A percentile compares a stretch with the other conserved stretches of the same genome.
Conservation (phyloP, 1,140 invertebrate genomes). For the Venustaconcha ellipsiformis region DNA sequence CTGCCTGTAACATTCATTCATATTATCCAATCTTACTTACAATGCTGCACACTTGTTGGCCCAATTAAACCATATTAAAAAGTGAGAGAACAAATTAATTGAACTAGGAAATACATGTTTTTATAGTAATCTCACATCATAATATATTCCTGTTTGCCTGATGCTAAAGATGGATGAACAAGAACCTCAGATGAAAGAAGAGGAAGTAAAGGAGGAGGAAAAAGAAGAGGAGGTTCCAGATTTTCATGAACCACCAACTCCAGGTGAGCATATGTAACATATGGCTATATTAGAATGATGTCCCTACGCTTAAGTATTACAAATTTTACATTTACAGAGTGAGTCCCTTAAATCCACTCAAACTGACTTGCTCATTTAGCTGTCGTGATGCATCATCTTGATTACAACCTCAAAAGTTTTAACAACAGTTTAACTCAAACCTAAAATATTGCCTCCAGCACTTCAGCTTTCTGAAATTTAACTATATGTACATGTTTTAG, state of each 20-base stretch:
- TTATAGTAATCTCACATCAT: neutral
- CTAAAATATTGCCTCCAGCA: too few relatives aligned
- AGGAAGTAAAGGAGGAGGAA: constrained; percentile 20
- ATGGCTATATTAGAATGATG: too few relatives aligned
- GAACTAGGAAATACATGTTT: neutral
- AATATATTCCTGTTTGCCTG: constrained; percentile 7
- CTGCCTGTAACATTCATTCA: neutral
- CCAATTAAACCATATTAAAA: neutral
- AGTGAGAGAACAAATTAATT: neutral
- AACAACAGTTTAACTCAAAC: too few relatives aligned
- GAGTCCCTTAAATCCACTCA: too few relatives aligned
- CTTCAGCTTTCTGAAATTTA: too few relatives aligned
- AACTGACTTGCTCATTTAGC: too few relatives aligned
- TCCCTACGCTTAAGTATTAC: too few relatives aligned
- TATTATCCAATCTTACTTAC: neutral
- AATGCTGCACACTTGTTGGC: neutral
- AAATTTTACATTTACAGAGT: too few relatives aligned
- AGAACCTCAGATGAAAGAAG: constrained; percentile 11
- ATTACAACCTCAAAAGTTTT: too few relatives aligned
- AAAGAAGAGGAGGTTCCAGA: constrained; percentile 31
- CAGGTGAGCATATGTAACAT: constrained; percentile 4
- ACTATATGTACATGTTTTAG: too few relatives aligned
- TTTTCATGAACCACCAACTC: constrained; percentile 28
- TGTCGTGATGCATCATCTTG: too few relatives aligned
- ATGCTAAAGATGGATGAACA: constrained; percentile 26